Evolutionary conservation across 1,140 invertebrate genomes (phyloP), one percentile per base, ranked within the genome.

Genomic region (Colletes gigas): DNA sequence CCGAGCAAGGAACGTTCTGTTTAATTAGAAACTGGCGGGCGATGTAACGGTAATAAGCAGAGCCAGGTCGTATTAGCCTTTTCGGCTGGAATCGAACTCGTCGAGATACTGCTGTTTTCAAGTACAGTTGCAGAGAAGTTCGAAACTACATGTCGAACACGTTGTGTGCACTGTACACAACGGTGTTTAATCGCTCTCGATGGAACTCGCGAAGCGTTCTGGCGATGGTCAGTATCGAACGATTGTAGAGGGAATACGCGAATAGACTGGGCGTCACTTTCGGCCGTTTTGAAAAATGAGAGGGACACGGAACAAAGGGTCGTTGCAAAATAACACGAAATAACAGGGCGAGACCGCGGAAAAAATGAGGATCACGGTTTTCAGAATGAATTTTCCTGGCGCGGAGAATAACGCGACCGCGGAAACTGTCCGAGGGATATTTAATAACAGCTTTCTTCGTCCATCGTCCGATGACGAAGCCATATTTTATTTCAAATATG

Each of bases 111-210:
- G 7, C 4, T 8, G 17, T 75, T 62, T 60, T 30, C 41, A 2
- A 50, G 39, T 4, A 14, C 30, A 47, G 30, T 63, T 73, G 10
- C 17, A 8, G 50, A 30, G 54, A 44, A 62, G 44, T 59, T 78
- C 44, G 62, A 55, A 71, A 73, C 77, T 57, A 65, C n/a, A 50
- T 57, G 65, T 81, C 41, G 47, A 60, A 62, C 41, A n/a, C 50
- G 54, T 30, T n/a, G 55, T 57, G 57, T 47, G 67, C 39, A 60
- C 78, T 30, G 62, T 44, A 70, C 54, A 44, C 54, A 74, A 63
- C 72, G 44, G 39, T 65, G 73, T 55, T 77, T 82, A 83, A 83
- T 82, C 67, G 60, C 12, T n/a, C 30, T 30, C 62, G 76, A 78
- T 78, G 55, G 59, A 50, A 83, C 82, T 83, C 62, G 21, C 41